Evolutionary conservation across 2,888 invertebrate genomes (phyloP), one percentile per base, ranked within the genome.

Genomic region (Trissolcus japonicus): DNA sequence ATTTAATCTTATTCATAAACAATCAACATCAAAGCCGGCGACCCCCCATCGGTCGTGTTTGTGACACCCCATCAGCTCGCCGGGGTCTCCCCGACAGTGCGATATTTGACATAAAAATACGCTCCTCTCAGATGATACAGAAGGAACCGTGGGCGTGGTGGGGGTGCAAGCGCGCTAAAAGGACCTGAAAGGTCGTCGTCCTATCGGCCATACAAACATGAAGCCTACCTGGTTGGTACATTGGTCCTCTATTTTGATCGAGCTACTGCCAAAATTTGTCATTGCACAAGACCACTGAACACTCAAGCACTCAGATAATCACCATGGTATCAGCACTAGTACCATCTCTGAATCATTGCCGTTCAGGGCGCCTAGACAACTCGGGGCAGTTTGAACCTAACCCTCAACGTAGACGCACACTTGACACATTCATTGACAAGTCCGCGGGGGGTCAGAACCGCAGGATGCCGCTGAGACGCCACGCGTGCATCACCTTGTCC

Each of bases 161-260:
- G 82, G 80, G 80, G 68, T 68, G 77, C 62, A 71, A 66, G 75
- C 77, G 76, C 77, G 74, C 68, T 54, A 60, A 66, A 69, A 75
- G 74, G 74, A 74, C 60, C 78, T 53, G 71, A 78, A 75, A 75
- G 75, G 79, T 78, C 78, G 74, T 67, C 73, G 78, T 75, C 74
- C 79, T 75, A 55, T 60, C 67, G 74, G 69, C 46, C 62, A 66
- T 66, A 60, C 76, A 78, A 78, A 75, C 57, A 81, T 82, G 82
- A 21, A 88, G n/a, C 88, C 88, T 86, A 88, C 88, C 88, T 87
- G 86, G 81, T 79, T 87, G 87, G 88, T 89, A 88, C 88, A 88
- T 89, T 86, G 86, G 84, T 87, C 84, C 86, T 83, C 82, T 81
- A 83, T 82, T 80, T 79, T 82, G 80, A 82, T 82, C 76, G 82